Conservation (phyloP, 1,140 invertebrate genomes). For the Zaprionus camerounensis region DNA sequence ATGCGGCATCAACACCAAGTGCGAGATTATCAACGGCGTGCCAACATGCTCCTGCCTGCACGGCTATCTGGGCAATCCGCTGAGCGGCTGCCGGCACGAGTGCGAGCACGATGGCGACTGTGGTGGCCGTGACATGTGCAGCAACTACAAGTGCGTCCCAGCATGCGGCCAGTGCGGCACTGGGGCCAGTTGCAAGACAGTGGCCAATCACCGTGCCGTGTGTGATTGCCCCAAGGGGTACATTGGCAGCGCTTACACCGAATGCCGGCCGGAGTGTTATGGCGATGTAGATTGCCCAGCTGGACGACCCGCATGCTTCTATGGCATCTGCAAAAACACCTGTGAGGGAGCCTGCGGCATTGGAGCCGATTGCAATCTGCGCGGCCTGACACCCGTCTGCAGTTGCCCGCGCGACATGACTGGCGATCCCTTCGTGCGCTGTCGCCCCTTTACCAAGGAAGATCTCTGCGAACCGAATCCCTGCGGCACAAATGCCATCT, state of each 20-base stretch:
- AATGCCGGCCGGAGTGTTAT: slow-evolving; percentile 91
- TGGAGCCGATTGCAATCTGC: slow-evolving; percentile 88
- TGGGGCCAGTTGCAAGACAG: slow-evolving; percentile 91
- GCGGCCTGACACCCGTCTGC: slow-evolving; percentile 91
- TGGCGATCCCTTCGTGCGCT: slow-evolving; percentile 92
- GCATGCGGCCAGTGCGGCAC: slow-evolving; percentile 92
- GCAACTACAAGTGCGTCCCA: slow-evolving; percentile 90
- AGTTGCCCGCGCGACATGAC: slow-evolving; percentile 94
- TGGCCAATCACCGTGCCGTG: slow-evolving; percentile 90
- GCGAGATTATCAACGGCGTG: slow-evolving; percentile 89
- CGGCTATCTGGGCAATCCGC: slow-evolving; percentile 89
- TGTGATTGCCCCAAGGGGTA: slow-evolving; percentile 93
- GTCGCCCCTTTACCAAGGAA: slow-evolving; percentile 91
- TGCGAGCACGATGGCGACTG: slow-evolving; percentile 92
- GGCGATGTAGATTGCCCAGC: slow-evolving; percentile 89
- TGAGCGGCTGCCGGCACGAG: slow-evolving; percentile 88
- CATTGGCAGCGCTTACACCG: slow-evolving; percentile 89
- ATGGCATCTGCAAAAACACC: slow-evolving; percentile 92
- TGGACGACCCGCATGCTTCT: slow-evolving; percentile 91
- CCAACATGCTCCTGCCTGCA: slow-evolving; percentile 91
- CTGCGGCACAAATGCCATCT: slow-evolving; percentile 92
- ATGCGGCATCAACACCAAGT: slow-evolving; percentile 92
- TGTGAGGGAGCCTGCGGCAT: slow-evolving; percentile 92
- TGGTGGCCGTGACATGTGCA: slow-evolving; percentile 88
- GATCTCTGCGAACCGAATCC: slow-evolving; percentile 94